Evolutionary conservation across 53 echinoderm and acorn worm species (phyloP).

Genomic region (Temnopleurus reevesii): DNA sequence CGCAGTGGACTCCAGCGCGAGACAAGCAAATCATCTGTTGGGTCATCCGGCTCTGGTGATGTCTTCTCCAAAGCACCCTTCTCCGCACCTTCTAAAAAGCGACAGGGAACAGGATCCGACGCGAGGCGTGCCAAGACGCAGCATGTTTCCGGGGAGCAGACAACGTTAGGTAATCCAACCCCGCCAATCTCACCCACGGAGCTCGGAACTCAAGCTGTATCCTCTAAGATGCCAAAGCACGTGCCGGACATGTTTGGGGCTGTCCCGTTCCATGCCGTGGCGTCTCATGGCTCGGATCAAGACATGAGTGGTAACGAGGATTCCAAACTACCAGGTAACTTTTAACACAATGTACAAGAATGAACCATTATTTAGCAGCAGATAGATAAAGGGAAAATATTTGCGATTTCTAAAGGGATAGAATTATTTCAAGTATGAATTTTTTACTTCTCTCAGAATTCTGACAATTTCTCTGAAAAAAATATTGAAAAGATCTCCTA

Average conservation of each 20-base stretch:
- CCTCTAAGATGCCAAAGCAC: constrained; percentile 48
- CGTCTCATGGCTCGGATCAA: constrained; percentile 59
- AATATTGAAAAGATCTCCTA: too few species aligned
- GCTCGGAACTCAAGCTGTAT: constrained; percentile 58
- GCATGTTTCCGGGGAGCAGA: constrained; percentile 82
- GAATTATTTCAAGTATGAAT: too few species aligned
- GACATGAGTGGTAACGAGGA: constrained; percentile 42
- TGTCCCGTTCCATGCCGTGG: constrained; percentile 85
- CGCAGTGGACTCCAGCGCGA: constrained; percentile 74
- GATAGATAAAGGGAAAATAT: too few species aligned
- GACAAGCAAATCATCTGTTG: constrained; percentile 84
- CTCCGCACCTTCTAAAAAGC: constrained; percentile 79
- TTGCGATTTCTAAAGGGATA: too few species aligned
- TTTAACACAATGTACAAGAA: too few species aligned
- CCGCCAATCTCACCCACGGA: constrained; percentile 95
- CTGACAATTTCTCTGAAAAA: too few species aligned
- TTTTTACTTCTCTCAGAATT: too few species aligned
- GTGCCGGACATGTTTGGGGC: constrained; percentile 90
- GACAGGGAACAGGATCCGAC: constrained; percentile 72
- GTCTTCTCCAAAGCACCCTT: constrained; percentile 97
- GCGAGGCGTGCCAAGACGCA: constrained; percentile 85
- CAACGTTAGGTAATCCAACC: constrained; percentile 86
- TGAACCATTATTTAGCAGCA: too few species aligned
- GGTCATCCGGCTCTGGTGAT: constrained; percentile 88
- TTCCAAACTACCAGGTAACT: constrained; percentile 66